Evolutionary conservation across 2,888 invertebrate genomes (phyloP), one percentile per base, ranked within the genome.

Genomic region (Corythucha ciliata): DNA sequence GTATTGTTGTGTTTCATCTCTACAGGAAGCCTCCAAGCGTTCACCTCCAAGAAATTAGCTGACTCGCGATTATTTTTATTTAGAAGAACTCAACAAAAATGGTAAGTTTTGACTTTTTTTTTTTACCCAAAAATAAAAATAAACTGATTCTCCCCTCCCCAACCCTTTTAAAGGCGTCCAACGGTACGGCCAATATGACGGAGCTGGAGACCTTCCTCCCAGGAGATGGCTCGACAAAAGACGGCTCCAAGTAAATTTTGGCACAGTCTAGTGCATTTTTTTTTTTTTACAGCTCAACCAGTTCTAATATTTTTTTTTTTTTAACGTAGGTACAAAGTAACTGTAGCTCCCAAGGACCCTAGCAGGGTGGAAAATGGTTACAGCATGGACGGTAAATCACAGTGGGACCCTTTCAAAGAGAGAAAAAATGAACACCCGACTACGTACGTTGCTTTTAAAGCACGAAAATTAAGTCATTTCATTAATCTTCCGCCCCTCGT

Each of bases 191-290:
- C 24, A 55, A 70, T 46, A 73, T 79, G 42, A 83, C 84, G 60
- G 86, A 87, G 69, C 68, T 86, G 74, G 83, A 86, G 62, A 83
- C 82, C n/a, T 86, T 86, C 65, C 70, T 87, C 58, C 80, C 85
- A 37, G 75, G 73, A 61, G 80, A 83, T 63, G 83, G 81, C 52
- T 71, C 73, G n/a, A 73, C 70, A 53, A 66, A 60, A 24, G 76
- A 74, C 61, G 77, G 74, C 32, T 29, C n/a, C n/a, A 32, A 44
- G n/a, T 44, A 44, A 33, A 7, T 10, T 12, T 10, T 29, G 8
- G 29, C n/a, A 10, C n/a, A 10, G 10, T 10, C n/a, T 10, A 29
- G 29, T 10, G n/a, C n/a, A 10, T 29, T 10, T 29, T 29, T n/a
- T 10, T 10, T 29, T 29, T 10, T 10, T 10, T 10, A 29, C 29